phyloP scores from a whole-genome alignment of 2,888 invertebrate genomes.

The Cephonodes hylas region DNA sequence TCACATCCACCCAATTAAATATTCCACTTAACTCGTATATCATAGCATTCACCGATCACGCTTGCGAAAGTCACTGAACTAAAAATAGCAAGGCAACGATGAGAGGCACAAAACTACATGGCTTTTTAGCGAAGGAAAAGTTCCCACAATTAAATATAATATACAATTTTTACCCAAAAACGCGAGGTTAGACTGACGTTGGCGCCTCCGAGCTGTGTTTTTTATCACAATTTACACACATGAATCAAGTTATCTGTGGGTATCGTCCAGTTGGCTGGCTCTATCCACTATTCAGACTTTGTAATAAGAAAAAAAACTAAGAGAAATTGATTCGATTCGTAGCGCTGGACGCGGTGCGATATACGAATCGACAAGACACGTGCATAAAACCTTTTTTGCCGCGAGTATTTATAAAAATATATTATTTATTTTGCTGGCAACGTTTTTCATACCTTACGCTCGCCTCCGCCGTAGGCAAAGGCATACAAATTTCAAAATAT shows the following conservation, averaged over 20 bases:
- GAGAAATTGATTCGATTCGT: slow-evolving; percentile 63
- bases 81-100: neutral
- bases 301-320: slow-evolving; percentile 50
- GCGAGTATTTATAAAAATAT: neutral
- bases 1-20: neutral
- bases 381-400: neutral
- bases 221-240: slow-evolving; percentile 14
- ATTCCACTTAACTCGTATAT: neutral
- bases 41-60: neutral
- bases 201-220: slow-evolving; percentile 15
- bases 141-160: slow-evolving; percentile 12
- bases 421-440: neutral
- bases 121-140: neutral
- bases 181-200: slow-evolving; percentile 6
- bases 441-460: neutral
- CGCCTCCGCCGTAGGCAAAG: neutral
- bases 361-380: slow-evolving; percentile 31
- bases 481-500: too few relatives aligned
- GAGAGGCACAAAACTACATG: neutral
- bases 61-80: slow-evolving; percentile 4
- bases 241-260: slow-evolving; percentile 10
- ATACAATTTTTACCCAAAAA: slow-evolving; percentile 7
- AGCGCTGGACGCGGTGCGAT: slow-evolving; percentile 35
- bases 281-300: slow-evolving; percentile 41
- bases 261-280: slow-evolving; percentile 43